Conservation (phyloP, 64 coral and sea anemone genomes). For the Dendrophyllia cribrosa region DNA sequence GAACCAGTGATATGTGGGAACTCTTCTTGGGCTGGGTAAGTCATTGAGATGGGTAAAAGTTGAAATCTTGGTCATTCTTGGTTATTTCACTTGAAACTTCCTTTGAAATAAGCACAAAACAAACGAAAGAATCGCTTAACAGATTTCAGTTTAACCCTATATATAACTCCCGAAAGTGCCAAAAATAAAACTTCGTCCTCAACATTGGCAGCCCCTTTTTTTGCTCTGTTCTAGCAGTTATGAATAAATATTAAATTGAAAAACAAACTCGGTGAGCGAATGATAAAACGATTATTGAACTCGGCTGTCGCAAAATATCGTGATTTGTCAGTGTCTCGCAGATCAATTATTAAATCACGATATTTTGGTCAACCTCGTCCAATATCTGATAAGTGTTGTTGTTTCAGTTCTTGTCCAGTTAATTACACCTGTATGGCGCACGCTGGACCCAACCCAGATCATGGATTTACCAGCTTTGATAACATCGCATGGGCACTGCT, state of each 20-base stretch:
- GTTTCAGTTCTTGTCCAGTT: conserved; percentile 63
- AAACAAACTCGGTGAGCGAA: no score
- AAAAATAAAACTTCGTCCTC: no score
- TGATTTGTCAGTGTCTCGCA: neutral
- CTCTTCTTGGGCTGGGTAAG: conserved; percentile 75
- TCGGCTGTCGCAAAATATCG: no score
- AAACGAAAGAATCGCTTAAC: no score
- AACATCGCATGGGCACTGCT: conserved; percentile 84
- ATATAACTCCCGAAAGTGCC: no score
- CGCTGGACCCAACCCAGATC: conserved; percentile 75
- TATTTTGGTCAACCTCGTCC: neutral
- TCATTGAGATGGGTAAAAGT: neutral
- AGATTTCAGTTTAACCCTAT: no score
- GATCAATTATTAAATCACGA: neutral
- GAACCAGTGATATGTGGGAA: conserved; percentile 83
- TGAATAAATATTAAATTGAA: no score
- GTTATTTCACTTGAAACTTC: no score
- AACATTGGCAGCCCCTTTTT: no score
- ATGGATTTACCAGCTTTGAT: conserved; percentile 89
- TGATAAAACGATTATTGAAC: no score
- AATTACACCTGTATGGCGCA: conserved; percentile 80
- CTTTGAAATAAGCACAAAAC: no score
- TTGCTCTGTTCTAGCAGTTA: no score
- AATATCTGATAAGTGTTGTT: neutral
- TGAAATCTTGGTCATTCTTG: neutral